phyloP scores from a whole-genome alignment of 2,113 vertebrate genomes.

The Seriola rivoliana region DNA sequence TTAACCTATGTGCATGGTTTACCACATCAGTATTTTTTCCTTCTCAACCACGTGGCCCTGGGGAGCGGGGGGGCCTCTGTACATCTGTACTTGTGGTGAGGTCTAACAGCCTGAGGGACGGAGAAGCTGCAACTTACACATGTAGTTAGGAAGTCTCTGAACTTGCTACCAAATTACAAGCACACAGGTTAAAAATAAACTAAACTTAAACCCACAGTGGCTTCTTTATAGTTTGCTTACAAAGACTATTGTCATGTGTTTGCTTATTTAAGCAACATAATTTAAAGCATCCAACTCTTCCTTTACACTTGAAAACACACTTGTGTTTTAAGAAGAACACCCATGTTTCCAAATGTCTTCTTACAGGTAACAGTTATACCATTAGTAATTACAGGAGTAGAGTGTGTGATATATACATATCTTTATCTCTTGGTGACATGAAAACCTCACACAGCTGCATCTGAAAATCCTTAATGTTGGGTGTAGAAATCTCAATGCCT shows the following conservation, averaged over 20 bases:
- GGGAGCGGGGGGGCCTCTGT: background rate
- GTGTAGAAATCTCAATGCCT: background rate
- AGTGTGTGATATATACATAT: background rate
- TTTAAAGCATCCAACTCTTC: background rate
- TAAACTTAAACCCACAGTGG: background rate
- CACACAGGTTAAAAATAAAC: conserved; percentile 48
- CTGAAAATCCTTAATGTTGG: conserved; percentile 38
- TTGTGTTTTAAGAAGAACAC: too few species aligned
- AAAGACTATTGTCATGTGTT: conserved; percentile 21
- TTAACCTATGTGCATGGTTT: background rate
- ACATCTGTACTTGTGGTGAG: conserved; percentile 24
- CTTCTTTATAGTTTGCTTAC: conserved; percentile 1
- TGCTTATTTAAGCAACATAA: background rate
- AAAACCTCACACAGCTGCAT: conserved; percentile 46
- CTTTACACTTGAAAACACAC: background rate
- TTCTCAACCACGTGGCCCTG: background rate
- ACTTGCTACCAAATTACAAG: conserved; percentile 54
- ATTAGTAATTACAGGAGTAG: conserved; percentile 49
- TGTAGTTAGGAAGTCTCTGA: conserved; percentile 45
- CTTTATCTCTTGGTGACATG: conserved; percentile 7
- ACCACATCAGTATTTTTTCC: conserved; percentile 12
- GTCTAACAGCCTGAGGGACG: conserved; percentile 19
- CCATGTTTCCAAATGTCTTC: background rate
- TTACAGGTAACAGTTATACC: conserved; percentile 23
- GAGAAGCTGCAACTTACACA: background rate